phyloP scores from a whole-genome alignment of 2,113 vertebrate species.

The Daubentonia madagascariensis region DNA sequence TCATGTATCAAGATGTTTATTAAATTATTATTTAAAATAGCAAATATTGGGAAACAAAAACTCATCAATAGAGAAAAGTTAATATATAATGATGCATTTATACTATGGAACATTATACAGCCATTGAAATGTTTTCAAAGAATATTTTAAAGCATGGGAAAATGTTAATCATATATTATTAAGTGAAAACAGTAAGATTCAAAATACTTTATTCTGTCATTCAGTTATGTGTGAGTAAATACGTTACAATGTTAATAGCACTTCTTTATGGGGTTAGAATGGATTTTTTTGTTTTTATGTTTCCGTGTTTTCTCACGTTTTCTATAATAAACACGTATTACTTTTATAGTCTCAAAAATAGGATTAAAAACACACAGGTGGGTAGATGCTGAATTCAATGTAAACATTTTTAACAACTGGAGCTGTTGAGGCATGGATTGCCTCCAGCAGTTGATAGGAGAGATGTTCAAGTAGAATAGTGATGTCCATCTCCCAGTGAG shows the following conservation, averaged over 20 bases:
- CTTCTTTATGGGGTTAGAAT: background rate
- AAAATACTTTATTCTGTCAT: background rate
- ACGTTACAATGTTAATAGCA: background rate
- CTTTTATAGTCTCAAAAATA: slow-evolving; percentile 13
- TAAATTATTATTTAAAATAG: slow-evolving; percentile 48
- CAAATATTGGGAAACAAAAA: slow-evolving; percentile 5
- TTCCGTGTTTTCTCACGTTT: background rate
- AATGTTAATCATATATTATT: background rate
- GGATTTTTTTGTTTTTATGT: background rate
- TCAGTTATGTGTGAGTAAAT: background rate
- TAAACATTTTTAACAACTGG: background rate
- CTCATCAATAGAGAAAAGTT: slow-evolving; percentile 2
- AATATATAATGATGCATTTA: background rate
- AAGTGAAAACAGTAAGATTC: slow-evolving; percentile 21
- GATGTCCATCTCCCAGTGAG: background rate
- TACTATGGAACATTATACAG: background rate
- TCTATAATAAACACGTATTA: background rate
- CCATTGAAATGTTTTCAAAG: background rate
- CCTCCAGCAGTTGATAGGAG: background rate
- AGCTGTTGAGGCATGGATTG: background rate
- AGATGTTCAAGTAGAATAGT: background rate
- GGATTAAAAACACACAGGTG: background rate
- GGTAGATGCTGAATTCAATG: background rate
- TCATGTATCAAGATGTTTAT: slow-evolving; percentile 8
- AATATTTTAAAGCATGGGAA: background rate